Conservation (phyloP, 1,140 invertebrate genomes). For the Dendroctonus ponderosae region DNA sequence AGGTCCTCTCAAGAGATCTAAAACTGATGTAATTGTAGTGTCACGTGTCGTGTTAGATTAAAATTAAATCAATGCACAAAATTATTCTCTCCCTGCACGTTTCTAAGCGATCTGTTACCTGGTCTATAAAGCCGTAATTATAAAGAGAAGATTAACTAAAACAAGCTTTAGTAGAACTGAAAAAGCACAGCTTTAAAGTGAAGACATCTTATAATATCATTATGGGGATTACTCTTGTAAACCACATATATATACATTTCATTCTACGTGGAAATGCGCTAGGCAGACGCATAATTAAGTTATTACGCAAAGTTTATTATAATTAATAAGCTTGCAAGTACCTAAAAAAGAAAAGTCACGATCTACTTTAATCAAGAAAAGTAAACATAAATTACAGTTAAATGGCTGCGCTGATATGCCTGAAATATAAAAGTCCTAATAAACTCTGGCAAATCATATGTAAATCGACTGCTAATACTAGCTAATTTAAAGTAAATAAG, state of each 20-base stretch:
- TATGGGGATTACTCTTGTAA: slow-evolving; percentile 23
- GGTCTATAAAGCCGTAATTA: not conserved
- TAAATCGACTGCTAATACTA: slow-evolving; percentile 9
- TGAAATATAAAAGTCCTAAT: slow-evolving; percentile 25
- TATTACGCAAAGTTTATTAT: slow-evolving; percentile 23
- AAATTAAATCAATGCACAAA: too few relatives aligned
- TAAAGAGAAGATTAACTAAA: not conserved
- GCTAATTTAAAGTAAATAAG: slow-evolving; percentile 12
- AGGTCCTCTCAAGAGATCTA: too few relatives aligned
- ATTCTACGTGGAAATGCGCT: slow-evolving; percentile 1
- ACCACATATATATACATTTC: slow-evolving; percentile 15
- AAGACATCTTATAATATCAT: slow-evolving; percentile 17
- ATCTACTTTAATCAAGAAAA: slow-evolving; percentile 21
- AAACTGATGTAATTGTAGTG: too few relatives aligned
- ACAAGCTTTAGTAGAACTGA: not conserved
- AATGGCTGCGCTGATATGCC: slow-evolving; percentile 13
- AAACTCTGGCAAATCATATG: slow-evolving; percentile 18
- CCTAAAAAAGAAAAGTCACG: slow-evolving; percentile 7
- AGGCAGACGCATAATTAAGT: slow-evolving; percentile 12
- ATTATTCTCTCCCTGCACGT: too few relatives aligned
- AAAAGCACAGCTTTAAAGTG: slow-evolving; percentile 1
- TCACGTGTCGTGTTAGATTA: too few relatives aligned
- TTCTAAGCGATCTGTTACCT: too few relatives aligned
- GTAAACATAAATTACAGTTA: slow-evolving; percentile 26
- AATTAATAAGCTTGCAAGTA: slow-evolving; percentile 16